Evolutionary conservation across 2,113 vertebrate species (phyloP), one percentile per base, ranked within the genome.

Genomic region (Lucifuga dentata): DNA sequence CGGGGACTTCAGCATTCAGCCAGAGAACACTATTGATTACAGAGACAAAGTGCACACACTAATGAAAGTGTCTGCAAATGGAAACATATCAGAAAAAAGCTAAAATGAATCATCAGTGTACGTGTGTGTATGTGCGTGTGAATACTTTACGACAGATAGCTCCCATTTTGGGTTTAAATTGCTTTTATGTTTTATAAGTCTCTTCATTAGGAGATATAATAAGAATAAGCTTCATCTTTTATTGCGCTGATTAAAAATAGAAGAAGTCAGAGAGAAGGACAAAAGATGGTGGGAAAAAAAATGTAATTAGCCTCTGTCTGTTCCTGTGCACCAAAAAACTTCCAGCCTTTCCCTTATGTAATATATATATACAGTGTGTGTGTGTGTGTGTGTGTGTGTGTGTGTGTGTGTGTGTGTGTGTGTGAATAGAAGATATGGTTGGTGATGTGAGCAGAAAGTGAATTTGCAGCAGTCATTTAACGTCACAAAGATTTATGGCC

Each of bases 21-120:
- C 65, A 68, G 65, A 76, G 38, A 80, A 75, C 48, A 53, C 58
- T 87, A 90, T 90, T 64, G 86, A 89, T 90, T 73, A 80, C 41
- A 36, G 11, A 12, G 32, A 56, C 73, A 81, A 62, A 83, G 80
- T 75, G 74, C 63, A 70, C 68, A 69, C 63, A 60, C 76, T 84
- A 86, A 89, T 86, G 74, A 80, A 85, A 71, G 72, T 12, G 4
- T 79, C 71, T 79, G 72, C 55, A 76, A 82, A 82, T 82, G 68
- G 78, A 80, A 76, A 73, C 68, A 68, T 66, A 58, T 58, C 65
- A 68, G 65, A 8, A 19, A 79, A 70, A 68, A 50, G 50, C 0
- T 12, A 64, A 69, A 75, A 73, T 73, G 61, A 84, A 75, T 76
- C 68, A 65, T 64, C 44, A 20, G 39, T 63, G 15, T 7, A 29